Percentiles rank a stretch among this genome's conserved stretches.
Conservation (phyloP, 1,140 invertebrate genomes). For the Trichomalopsis sarcophagae region DNA sequence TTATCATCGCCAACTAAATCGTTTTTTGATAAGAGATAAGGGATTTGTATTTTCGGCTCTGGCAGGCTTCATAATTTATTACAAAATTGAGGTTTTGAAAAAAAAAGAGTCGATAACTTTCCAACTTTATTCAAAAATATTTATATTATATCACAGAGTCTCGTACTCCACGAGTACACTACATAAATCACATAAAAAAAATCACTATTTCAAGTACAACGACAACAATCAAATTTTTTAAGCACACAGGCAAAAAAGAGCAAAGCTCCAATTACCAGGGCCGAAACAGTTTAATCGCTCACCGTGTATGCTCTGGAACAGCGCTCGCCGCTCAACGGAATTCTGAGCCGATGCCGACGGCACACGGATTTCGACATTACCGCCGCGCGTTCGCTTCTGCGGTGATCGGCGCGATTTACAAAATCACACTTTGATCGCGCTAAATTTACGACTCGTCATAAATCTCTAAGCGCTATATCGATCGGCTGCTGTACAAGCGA, state of each 20-base stretch:
- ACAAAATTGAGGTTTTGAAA: background rate
- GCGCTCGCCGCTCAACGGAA: constrained; percentile 47
- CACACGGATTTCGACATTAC: constrained; percentile 44
- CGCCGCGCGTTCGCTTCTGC: constrained; percentile 17
- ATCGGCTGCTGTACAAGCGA: constrained; percentile 53
- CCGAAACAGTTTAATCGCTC: constrained; percentile 64
- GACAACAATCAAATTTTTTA: background rate
- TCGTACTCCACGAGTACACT: too few relatives aligned
- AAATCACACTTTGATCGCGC: constrained; percentile 64
- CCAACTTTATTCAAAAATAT: background rate
- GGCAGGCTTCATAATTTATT: too few relatives aligned
- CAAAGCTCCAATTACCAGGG: constrained; percentile 26
- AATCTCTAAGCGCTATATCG: constrained; percentile 59
- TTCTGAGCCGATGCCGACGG: constrained; percentile 57
- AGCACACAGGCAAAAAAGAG: background rate
- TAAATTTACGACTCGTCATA: constrained; percentile 65
- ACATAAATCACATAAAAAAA: background rate
- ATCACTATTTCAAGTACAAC: background rate
- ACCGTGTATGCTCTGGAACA: background rate
- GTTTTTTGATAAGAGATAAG: too few relatives aligned
- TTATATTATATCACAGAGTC: too few relatives aligned
- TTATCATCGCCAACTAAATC: too few relatives aligned
- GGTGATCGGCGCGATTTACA: constrained; percentile 56
- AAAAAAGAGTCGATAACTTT: background rate
- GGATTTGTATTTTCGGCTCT: too few relatives aligned